Evolutionary conservation across 35 echinoderm and acorn worm species (phyloP).

Genomic region (Hemicentrotus pulcherrimus): DNA sequence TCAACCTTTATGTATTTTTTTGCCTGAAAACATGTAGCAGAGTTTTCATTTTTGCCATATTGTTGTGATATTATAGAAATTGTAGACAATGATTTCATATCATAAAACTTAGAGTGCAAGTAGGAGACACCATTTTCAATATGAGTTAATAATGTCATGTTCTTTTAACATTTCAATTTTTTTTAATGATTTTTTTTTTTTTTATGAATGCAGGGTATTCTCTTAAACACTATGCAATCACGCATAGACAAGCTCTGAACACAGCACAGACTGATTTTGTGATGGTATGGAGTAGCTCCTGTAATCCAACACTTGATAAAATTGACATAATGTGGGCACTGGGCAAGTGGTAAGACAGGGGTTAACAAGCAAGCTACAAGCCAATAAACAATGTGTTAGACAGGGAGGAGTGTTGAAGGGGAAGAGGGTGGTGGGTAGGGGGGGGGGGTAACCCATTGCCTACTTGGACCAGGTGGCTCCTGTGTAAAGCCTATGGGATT

Average conservation of each 20-base stretch:
- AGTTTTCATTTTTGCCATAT: too few relatives aligned
- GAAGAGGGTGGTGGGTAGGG: too few relatives aligned
- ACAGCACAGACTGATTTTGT: not conserved
- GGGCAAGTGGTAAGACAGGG: not conserved
- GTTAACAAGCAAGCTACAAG: not conserved
- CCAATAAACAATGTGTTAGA: too few relatives aligned
- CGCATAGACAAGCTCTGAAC: not conserved
- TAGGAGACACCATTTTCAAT: not conserved
- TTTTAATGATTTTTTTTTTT: not conserved
- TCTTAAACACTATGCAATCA: not conserved
- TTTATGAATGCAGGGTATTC: not conserved
- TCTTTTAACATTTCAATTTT: not conserved
- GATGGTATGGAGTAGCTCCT: not conserved
- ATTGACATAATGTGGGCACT: not conserved
- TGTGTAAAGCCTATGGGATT: too few relatives aligned
- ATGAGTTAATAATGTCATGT: not conserved
- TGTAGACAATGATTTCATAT: not conserved
- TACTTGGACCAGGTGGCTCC: too few relatives aligned
- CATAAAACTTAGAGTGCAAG: too few relatives aligned
- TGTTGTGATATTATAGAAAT: not conserved
- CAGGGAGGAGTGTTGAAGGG: too few relatives aligned
- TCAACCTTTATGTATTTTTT: too few relatives aligned
- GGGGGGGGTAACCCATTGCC: too few relatives aligned
- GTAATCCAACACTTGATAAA: not conserved
- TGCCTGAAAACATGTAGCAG: too few relatives aligned